Evolutionary conservation across 2,113 vertebrate genomes (phyloP).

Genomic region (Furnarius figulus): DNA sequence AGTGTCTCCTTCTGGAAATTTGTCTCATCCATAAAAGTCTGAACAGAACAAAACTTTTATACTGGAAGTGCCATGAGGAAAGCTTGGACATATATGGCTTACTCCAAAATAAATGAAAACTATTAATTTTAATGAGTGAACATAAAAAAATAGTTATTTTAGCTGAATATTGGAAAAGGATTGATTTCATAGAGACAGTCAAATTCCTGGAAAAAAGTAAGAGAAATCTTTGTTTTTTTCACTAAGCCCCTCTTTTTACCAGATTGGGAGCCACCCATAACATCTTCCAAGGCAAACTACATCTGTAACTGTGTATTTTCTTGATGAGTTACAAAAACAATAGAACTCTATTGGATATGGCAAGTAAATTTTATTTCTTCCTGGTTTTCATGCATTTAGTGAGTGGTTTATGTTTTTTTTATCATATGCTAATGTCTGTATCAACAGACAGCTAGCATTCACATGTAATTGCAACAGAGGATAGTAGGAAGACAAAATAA

Average conservation of each 20-base stretch:
- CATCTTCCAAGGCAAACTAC: neutral
- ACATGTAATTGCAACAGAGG: neutral
- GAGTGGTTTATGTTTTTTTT: neutral
- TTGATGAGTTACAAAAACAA: neutral
- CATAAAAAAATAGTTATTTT: neutral
- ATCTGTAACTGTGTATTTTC: neutral
- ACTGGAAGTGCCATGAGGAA: neutral
- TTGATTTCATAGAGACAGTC: neutral
- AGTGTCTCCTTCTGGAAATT: neutral
- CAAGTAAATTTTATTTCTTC: neutral
- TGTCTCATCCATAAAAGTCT: neutral
- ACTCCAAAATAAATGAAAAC: neutral
- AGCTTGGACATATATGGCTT: neutral
- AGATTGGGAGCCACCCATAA: neutral
- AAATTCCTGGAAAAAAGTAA: neutral
- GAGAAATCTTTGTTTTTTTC: neutral
- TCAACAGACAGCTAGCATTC: neutral
- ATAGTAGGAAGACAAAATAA: neutral
- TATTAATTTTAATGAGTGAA: neutral
- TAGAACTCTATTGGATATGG: neutral
- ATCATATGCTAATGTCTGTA: neutral
- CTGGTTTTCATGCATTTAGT: neutral
- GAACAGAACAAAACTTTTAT: neutral
- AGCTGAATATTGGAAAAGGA: neutral
- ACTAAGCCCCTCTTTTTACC: fast-evolving